Evolutionary conservation across 2,888 invertebrate genomes (phyloP).

Genomic region (Tanypteryx hageni): DNA sequence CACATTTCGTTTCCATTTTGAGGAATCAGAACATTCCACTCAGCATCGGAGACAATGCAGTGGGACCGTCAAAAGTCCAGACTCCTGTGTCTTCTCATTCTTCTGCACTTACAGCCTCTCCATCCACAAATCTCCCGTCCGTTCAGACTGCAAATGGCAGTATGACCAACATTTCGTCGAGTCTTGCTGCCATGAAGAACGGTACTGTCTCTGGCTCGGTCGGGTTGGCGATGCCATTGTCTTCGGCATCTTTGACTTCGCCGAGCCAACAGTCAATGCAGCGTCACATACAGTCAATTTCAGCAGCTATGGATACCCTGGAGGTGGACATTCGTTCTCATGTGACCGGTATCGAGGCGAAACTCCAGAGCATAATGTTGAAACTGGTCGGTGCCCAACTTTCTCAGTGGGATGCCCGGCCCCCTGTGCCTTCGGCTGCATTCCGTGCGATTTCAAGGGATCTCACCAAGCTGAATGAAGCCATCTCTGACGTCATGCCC

Average conservation of each 20-base stretch:
- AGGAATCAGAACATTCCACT: slow-evolving; percentile 29
- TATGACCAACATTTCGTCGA: not conserved
- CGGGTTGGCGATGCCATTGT: slow-evolving; percentile 68
- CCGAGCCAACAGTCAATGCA: slow-evolving; percentile 53
- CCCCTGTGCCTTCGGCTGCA: slow-evolving; percentile 94
- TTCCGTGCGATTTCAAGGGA: slow-evolving; percentile 92
- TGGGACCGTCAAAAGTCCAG: slow-evolving; percentile 7
- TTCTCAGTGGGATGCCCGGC: slow-evolving; percentile 93
- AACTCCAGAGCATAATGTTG: slow-evolving; percentile 93
- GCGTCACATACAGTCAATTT: slow-evolving; percentile 48
- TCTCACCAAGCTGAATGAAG: slow-evolving; percentile 93
- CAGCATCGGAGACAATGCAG: not conserved
- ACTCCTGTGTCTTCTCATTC: not conserved
- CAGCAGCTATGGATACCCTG: slow-evolving; percentile 79
- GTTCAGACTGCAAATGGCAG: slow-evolving; percentile 29
- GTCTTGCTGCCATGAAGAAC: not conserved
- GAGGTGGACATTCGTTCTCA: slow-evolving; percentile 91
- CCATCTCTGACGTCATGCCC: slow-evolving; percentile 90
- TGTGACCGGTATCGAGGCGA: slow-evolving; percentile 93
- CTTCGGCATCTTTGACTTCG: slow-evolving; percentile 68
- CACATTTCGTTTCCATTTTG: slow-evolving; percentile 77
- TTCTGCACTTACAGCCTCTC: not conserved
- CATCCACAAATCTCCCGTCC: slow-evolving; percentile 25
- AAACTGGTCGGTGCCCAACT: slow-evolving; percentile 89
- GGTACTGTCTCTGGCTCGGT: not conserved